Percentiles rank a stretch among this genome's conserved stretches.
Conservation (phyloP, 2,888 invertebrate genomes). For the Lepidochitona cinerea region DNA sequence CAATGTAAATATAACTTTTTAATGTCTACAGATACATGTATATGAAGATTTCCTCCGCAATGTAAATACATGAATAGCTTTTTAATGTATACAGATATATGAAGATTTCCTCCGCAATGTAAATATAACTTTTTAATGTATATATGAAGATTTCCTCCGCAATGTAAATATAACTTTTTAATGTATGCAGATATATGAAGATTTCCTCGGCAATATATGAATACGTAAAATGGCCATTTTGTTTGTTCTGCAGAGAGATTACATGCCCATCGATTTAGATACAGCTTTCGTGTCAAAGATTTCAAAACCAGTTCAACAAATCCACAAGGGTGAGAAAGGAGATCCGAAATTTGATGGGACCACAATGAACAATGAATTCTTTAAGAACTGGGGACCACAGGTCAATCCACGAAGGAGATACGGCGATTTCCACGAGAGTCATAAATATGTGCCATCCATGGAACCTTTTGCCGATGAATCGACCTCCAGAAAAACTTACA, state of each 20-base stretch:
- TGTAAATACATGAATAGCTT: no score
- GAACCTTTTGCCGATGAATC: constrained; percentile 45
- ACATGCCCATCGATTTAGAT: constrained; percentile 54
- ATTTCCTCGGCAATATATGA: no score
- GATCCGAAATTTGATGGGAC: constrained; percentile 55
- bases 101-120: no score
- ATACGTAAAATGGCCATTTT: no score
- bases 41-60: no score
- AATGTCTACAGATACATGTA: no score
- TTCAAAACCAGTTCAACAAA: constrained; percentile 34
- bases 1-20: no score
- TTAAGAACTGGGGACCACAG: constrained; percentile 54
- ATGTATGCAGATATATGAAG: no score
- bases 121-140: no score
- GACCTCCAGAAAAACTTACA: constrained; percentile 46
- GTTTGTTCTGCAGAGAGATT: constrained; percentile 55
- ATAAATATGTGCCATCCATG: constrained; percentile 54
- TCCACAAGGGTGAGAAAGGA: constrained; percentile 34
- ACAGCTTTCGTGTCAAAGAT: constrained; percentile 32
- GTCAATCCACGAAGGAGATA: constrained; percentile 43
- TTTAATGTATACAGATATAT: no score
- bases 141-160: no score
- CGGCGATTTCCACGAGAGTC: constrained; percentile 66
- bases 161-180: no score
- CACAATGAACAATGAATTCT: constrained; percentile 60